A percentile compares a stretch with the other conserved stretches of the same genome.
Evolutionary conservation across 2,888 invertebrate species (phyloP).

Genomic region (Altica lythri): DNA sequence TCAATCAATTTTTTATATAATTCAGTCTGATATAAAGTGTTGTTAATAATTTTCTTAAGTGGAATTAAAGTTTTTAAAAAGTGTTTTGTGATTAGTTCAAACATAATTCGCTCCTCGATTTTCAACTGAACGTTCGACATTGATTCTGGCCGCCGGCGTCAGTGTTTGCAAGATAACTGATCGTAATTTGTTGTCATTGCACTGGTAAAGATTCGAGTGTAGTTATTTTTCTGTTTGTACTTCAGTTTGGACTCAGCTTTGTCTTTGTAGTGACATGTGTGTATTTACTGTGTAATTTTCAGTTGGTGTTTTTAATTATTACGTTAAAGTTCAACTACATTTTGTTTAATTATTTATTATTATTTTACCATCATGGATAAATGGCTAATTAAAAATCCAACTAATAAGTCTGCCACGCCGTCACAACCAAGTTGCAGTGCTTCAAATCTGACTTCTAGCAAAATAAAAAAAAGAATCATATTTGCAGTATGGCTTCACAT

Average conservation of each 20-base stretch:
- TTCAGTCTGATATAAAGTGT: no score
- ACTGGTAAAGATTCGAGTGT: conserved; percentile 14
- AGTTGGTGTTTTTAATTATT: conserved; percentile 13
- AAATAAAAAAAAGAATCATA: conserved; percentile 12
- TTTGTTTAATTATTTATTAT: conserved; percentile 13
- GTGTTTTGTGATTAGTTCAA: no score
- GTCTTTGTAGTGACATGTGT: conserved; percentile 5
- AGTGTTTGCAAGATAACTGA: conserved; percentile 13
- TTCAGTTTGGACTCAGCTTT: conserved; percentile 9
- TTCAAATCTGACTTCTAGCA: conserved; percentile 8
- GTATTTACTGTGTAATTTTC: conserved; percentile 14
- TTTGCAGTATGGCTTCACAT: conserved; percentile 13
- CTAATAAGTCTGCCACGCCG: conserved; percentile 12
- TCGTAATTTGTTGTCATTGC: conserved; percentile 11
- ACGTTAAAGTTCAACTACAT: conserved; percentile 7
- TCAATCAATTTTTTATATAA: no score
- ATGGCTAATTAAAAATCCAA: conserved; percentile 12
- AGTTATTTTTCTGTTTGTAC: conserved; percentile 12
- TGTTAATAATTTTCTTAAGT: no score
- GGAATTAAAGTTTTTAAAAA: no score
- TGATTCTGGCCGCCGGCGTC: conserved; percentile 9
- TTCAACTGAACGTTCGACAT: conserved; percentile 7
- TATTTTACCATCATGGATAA: conserved; percentile 12
- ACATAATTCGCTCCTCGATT: no score
- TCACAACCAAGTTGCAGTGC: conserved; percentile 13